Evolutionary conservation across 1,140 invertebrate species (phyloP), one percentile per base, ranked within the genome.

Genomic region (Brachionus asplanchnoidis): DNA sequence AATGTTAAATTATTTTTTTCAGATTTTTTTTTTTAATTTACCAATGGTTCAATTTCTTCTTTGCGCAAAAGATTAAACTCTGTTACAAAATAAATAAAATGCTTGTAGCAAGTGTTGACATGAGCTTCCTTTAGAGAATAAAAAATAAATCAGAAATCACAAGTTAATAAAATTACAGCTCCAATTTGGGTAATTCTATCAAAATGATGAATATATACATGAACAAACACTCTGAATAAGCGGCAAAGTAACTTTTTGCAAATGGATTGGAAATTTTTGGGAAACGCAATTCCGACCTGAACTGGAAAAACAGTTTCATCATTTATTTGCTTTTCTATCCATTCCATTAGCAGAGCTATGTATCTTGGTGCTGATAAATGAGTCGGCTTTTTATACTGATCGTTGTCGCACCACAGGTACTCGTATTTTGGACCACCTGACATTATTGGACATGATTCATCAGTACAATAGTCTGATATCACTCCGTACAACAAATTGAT

Each of bases 181-280:
- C 94, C 94, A 87, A 97, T 94, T 28, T 93, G 92, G 40, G 95
- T 93, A 85, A 97, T 92, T 87, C 94, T 92, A 88, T 97, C 95
- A 91, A 97, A 97, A 90, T 97, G 95, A 90, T 97, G 95, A 86
- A 97, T 97, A 88, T 97, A 97, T n/a, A 97, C 95, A 90, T 97
- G 95, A 1, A 97, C 95, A 91, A 97, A 97, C 1, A 97, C 95
- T 87, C 95, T 91, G 88, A 96, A 97, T n/a, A 97, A 90, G 84
- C 95, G 91, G 0, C 95, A 95, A 65, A 97, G 89, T 85, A 97
- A 96, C 90, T 97, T 97, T 87, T 94, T 93, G 87, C 95, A 95
- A 3, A 94, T 90, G 42, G 90, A 89, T 12, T 92, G 90, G 90
- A 96, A 97, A 77, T 94, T 94, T 88, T 94, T 95, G 11, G 95